Evolutionary conservation across 2,888 invertebrate genomes (phyloP).

Genomic region (Lissonota sp.): DNA sequence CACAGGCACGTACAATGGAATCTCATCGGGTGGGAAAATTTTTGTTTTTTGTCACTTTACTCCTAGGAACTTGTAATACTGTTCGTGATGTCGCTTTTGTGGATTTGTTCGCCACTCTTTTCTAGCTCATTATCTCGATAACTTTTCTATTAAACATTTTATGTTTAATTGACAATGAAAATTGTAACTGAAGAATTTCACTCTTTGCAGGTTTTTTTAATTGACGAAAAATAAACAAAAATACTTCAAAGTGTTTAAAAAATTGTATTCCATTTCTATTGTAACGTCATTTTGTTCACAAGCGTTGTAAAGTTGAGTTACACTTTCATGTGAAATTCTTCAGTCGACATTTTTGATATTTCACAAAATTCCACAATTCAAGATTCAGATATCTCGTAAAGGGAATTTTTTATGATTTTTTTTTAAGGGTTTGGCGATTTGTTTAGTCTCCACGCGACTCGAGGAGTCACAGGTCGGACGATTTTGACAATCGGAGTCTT

Average conservation of each 20-base stretch:
- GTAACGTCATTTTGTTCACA: no score
- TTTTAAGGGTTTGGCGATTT: neutral
- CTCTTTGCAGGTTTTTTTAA: no score
- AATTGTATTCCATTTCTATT: no score
- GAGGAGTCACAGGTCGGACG: slow-evolving; percentile 44
- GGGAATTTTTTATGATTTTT: neutral
- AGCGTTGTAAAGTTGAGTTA: no score
- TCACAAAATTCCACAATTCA: slow-evolving; percentile 5
- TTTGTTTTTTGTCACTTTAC: slow-evolving; percentile 36
- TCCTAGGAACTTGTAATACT: slow-evolving; percentile 82
- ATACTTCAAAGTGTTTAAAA: no score
- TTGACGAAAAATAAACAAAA: no score
- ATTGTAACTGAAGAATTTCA: no score
- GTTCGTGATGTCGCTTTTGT: slow-evolving; percentile 73
- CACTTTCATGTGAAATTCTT: no score
- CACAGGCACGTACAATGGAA: slow-evolving; percentile 26
- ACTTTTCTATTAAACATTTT: slow-evolving; percentile 42
- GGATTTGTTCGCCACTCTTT: slow-evolving; percentile 31
- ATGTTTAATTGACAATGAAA: no score
- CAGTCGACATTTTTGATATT: neutral
- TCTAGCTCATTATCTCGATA: slow-evolving; percentile 11
- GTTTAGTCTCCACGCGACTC: slow-evolving; percentile 40
- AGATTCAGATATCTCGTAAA: no score
- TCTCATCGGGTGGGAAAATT: slow-evolving; percentile 30
- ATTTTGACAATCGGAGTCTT: slow-evolving; percentile 23